A percentile compares a stretch with the other conserved stretches of the same genome.
phyloP scores from a whole-genome alignment of 2,113 vertebrate genomes.

The Aptenodytes forsteri region DNA sequence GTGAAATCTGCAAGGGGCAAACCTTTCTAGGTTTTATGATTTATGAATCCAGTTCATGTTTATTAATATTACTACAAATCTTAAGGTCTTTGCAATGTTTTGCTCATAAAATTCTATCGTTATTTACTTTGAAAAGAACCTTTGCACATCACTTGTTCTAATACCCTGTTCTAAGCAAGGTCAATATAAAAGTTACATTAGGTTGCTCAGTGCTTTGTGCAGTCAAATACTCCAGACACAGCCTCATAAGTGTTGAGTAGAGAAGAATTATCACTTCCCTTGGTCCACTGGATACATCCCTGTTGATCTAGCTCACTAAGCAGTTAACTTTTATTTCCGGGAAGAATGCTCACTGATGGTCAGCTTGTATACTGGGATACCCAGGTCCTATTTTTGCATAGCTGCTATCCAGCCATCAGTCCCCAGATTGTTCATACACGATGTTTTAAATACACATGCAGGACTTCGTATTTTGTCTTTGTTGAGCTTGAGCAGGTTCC shows the following conservation, averaged over 20 bases:
- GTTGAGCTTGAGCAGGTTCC: neutral
- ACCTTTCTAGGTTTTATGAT: neutral
- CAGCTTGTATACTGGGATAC: neutral
- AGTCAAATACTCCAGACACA: neutral
- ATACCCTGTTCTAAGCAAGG: neutral
- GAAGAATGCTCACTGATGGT: neutral
- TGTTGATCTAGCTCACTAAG: neutral
- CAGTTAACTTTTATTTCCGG: neutral
- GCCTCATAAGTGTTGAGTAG: neutral
- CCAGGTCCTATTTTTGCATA: neutral
- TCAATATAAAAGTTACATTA: neutral
- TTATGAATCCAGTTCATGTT: neutral
- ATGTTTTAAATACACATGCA: neutral
- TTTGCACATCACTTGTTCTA: neutral
- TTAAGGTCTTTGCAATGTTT: neutral
- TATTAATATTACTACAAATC: neutral
- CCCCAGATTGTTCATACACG: neutral
- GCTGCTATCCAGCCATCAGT: neutral
- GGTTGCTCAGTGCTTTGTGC: neutral
- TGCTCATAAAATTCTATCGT: neutral
- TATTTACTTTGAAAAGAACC: neutral
- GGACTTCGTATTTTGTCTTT: neutral
- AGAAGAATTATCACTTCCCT: neutral
- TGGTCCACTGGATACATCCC: neutral
- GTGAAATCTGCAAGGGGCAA: neutral